phyloP scores from a whole-genome alignment of 2,797 vertebrate species.

The Anniella stebbinsi region DNA sequence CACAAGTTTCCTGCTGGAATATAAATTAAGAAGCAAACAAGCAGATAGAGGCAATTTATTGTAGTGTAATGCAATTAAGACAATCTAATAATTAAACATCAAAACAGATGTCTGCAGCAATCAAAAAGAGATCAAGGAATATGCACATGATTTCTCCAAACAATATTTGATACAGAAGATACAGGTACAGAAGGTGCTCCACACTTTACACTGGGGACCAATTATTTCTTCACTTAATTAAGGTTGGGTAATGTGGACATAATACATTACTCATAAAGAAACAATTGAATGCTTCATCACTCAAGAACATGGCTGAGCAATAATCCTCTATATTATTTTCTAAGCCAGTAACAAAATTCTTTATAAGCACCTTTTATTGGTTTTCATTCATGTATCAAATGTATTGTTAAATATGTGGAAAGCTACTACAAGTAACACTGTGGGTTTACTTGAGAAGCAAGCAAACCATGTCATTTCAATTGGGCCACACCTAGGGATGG shows the following conservation, averaged over 20 bases:
- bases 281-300: not conserved
- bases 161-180: conserved; percentile 16
- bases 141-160: not conserved
- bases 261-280: conserved; percentile 32
- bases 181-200: not conserved
- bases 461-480: not conserved
- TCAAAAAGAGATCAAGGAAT: not conserved
- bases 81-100: conserved; percentile 12
- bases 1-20: conserved; percentile 16
- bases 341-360: not conserved
- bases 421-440: not conserved
- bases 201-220: accelerated
- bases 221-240: conserved; percentile 17
- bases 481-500: not conserved
- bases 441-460: conserved; percentile 17
- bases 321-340: not conserved
- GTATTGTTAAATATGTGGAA: not conserved
- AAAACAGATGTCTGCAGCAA: conserved; percentile 30
- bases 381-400: not conserved
- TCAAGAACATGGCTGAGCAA: not conserved
- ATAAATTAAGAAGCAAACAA: conserved; percentile 6
- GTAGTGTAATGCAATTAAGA: conserved; percentile 1
- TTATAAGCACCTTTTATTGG: not conserved
- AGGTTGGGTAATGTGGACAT: not conserved
- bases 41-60: conserved; percentile 2